Evolutionary conservation across 37 sponge, comb jelly and placozoan genomes (phyloP), one percentile per base, ranked within the genome.

Genomic region (Sycon ciliatum): DNA sequence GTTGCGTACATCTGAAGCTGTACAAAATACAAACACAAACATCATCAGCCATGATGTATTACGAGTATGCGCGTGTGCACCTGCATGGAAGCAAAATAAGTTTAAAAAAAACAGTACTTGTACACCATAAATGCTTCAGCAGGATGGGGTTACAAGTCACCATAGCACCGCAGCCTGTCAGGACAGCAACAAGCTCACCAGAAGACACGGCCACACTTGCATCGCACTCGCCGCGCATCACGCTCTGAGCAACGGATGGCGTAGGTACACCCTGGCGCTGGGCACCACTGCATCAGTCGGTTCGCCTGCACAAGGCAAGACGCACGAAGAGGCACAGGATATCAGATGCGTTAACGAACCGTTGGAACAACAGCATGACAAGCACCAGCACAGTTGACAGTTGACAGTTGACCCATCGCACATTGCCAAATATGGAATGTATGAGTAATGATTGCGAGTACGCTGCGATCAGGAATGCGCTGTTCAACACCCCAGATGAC

Each of bases 231-330:
- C 24, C 32, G 18, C 46, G 55, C 46, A 38, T 67, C 62, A 38
- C 32, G 71, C 46, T 69, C 39, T 27, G 68, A 28, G 18, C 63
- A 75, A 32, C 67, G 58, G 31, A 93, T 58, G 39, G 89, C 94
- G 70, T 86, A 80, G 39, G 38, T 55, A 73, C 94, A 93, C 28
- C 90, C 94, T 11, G 94, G 89, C 24, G 82, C 40, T 23, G 94
- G 94, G 65, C 94, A 93, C 86, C 87, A 93, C 35, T 68, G 57
- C 35, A 93, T 54, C 29, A 49, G 35, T 4, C 83, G 83, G 56
- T 93, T 73, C 34, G 83, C 90, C 60, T 82, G n/a, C n/a, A n/a
- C n/a, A n/a, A n/a, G n/a, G n/a, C n/a, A n/a, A n/a, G n/a, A n/a
- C n/a, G n/a, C n/a, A n/a, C n/a, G n/a, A n/a, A n/a, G n/a, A n/a